Conservation (phyloP, 2,113 vertebrate species). For the Cynocephalus volans region DNA sequence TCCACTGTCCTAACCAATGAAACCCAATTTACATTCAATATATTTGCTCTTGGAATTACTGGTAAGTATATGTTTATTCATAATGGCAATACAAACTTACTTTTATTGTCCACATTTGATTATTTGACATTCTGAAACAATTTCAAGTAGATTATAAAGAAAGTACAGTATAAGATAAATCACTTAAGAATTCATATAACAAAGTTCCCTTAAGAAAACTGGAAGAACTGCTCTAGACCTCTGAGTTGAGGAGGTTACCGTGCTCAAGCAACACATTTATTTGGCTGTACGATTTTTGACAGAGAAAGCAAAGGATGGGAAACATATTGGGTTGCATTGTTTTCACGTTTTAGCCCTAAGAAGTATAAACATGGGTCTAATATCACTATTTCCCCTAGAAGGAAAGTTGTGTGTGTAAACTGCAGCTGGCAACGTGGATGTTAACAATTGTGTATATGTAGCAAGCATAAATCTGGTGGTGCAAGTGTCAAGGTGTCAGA, state of each 20-base stretch:
- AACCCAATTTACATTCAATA: not conserved
- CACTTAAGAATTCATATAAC: conserved; percentile 14
- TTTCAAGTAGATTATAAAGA: not conserved
- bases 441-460: not conserved
- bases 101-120: not conserved
- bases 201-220: conserved; percentile 26
- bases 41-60: not conserved
- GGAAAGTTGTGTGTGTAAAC: not conserved
- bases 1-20: not conserved
- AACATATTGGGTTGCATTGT: not conserved
- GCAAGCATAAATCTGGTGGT: not conserved
- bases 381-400: not conserved
- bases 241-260: conserved; percentile 11
- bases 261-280: conserved; percentile 20
- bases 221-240: not conserved
- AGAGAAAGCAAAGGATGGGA: conserved; percentile 14
- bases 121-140: not conserved
- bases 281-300: not conserved
- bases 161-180: not conserved
- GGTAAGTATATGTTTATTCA: not conserved
- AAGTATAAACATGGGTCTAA: not conserved
- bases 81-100: not conserved
- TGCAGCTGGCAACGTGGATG: fast-evolving
- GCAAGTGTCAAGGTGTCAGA: not conserved
- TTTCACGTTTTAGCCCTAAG: conserved; percentile 14